These are phyloP conservation scores for Clostera curtula DNA, from an alignment of 2,888 invertebrate species.

Conservation along the genomic window DNA sequence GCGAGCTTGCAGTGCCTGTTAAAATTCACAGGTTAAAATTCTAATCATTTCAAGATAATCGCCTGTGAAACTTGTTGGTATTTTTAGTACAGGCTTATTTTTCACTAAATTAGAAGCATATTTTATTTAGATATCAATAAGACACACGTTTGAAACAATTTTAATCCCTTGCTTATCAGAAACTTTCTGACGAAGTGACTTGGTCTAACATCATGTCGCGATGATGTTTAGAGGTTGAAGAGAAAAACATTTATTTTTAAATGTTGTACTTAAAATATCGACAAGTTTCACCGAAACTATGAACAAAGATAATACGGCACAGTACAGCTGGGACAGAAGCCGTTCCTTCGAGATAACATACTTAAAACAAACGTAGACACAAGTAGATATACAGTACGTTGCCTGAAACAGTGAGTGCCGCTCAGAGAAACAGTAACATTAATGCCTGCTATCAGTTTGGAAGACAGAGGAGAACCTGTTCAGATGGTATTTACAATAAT, in stretches of 20 bases:
- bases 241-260: not conserved
- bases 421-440: no score
- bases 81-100: not conserved
- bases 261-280: constrained; percentile 21
- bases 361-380: constrained; percentile 14
- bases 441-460: no score
- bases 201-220: no score
- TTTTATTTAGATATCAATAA: no score
- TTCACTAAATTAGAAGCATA: no score
- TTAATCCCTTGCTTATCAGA: no score
- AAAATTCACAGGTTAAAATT: not conserved
- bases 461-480: no score
- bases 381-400: constrained; percentile 11
- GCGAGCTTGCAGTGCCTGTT: constrained; percentile 86
- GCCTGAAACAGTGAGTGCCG: constrained; percentile 8
- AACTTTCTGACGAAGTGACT: no score
- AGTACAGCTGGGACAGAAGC: constrained; percentile 29
- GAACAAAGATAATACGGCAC: constrained; percentile 12
- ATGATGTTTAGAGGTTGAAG: no score
- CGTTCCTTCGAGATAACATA: constrained; percentile 16
- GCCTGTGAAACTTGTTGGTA: constrained; percentile 20
- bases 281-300: constrained; percentile 20
- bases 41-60: no score
- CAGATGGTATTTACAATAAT: no score
- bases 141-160: no score